Percentiles rank a stretch among this genome's conserved stretches.
phyloP scores from a whole-genome alignment of 2,113 vertebrate species.

The Dendropsophus ebraccatus region DNA sequence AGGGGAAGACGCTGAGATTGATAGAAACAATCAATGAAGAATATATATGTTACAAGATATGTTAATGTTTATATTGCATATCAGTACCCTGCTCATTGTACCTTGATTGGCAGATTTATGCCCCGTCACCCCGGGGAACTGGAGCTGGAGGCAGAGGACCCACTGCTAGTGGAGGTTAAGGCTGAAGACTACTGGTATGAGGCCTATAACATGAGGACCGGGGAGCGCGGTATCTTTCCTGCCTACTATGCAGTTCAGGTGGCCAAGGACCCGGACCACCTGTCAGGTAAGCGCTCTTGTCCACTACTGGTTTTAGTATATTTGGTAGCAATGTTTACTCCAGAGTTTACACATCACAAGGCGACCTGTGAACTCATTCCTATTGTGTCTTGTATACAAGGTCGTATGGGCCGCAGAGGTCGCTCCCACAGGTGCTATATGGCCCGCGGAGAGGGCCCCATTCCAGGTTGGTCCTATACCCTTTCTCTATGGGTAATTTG shows the following conservation, averaged over 20 bases:
- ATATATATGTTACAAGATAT: too few relatives aligned
- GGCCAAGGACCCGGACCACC: slow-evolving; percentile 83
- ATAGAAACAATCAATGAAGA: too few relatives aligned
- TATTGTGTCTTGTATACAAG: background rate
- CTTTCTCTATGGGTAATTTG: background rate
- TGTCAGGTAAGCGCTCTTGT: slow-evolving; percentile 76
- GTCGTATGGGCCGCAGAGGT: background rate
- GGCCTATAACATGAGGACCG: slow-evolving; percentile 95
- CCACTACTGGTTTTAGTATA: background rate
- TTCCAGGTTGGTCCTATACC: background rate
- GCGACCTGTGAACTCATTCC: background rate
- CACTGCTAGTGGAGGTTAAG: slow-evolving; percentile 92
- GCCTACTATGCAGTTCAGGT: slow-evolving; percentile 95
- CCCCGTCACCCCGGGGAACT: slow-evolving; percentile 93
- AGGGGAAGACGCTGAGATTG: too few relatives aligned
- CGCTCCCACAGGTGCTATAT: background rate
- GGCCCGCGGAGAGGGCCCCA: background rate
- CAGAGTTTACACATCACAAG: background rate
- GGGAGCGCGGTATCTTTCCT: slow-evolving; percentile 88
- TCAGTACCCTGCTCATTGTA: slow-evolving; percentile 5
- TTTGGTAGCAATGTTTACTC: background rate
- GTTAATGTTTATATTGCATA: background rate
- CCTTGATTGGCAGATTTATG: slow-evolving; percentile 81
- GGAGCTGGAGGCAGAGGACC: slow-evolving; percentile 94
- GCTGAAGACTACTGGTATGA: slow-evolving; percentile 98